Conservation (phyloP, 2,888 invertebrate species). For the Cataglyphis livida region DNA sequence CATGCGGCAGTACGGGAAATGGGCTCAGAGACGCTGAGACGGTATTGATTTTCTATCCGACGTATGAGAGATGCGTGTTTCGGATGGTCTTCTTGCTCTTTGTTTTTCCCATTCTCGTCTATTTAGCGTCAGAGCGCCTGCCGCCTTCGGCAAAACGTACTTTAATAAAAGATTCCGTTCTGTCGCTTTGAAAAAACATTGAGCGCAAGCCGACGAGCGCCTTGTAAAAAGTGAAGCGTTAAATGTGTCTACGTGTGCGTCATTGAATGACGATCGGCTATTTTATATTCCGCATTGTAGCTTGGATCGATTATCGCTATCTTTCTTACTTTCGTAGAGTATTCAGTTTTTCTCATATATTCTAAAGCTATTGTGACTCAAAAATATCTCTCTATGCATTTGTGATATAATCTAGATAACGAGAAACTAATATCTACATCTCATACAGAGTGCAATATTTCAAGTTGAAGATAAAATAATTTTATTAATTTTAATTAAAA, state of each 20-base stretch:
- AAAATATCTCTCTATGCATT: background rate
- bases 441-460: background rate
- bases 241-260: slow-evolving; percentile 26
- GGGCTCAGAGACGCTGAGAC: slow-evolving; percentile 76
- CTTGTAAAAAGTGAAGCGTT: slow-evolving; percentile 37
- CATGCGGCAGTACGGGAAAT: slow-evolving; percentile 80
- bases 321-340: background rate
- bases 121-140: slow-evolving; percentile 63
- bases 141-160: slow-evolving; percentile 56
- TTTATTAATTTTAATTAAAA: too few species aligned
- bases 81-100: slow-evolving; percentile 76
- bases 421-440: background rate
- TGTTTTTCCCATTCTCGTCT: slow-evolving; percentile 72
- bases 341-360: background rate
- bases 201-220: slow-evolving; percentile 24
- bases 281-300: slow-evolving; percentile 15
- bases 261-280: slow-evolving; percentile 19
- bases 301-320: background rate
- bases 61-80: slow-evolving; percentile 83
- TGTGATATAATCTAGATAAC: background rate
- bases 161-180: slow-evolving; percentile 56
- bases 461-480: background rate
- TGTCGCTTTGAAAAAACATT: slow-evolving; percentile 42
- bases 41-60: slow-evolving; percentile 84
- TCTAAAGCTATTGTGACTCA: background rate